phyloP scores from a whole-genome alignment of 2,888 invertebrate genomes.

The Tetragnatha montana region DNA sequence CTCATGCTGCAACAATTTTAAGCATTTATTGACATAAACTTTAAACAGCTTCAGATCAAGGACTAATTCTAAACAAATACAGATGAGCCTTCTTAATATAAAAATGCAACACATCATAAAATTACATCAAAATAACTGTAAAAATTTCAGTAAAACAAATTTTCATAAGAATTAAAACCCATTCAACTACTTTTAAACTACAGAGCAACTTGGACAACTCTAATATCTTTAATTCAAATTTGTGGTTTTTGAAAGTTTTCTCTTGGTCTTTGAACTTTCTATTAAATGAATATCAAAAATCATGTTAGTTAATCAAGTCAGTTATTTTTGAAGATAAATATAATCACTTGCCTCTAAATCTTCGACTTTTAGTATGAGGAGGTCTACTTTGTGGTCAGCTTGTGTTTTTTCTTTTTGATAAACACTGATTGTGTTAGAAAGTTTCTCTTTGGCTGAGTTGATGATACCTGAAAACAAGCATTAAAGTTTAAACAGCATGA shows the following conservation, averaged over 20 bases:
- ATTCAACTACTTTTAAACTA: too few species aligned
- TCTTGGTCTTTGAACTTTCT: too few species aligned
- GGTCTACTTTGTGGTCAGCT: slow-evolving; percentile 73
- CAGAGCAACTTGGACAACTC: too few species aligned
- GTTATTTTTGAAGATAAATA: not conserved
- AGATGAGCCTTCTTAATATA: too few species aligned
- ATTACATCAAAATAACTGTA: too few species aligned
- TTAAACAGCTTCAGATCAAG: not conserved
- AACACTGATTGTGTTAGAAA: slow-evolving; percentile 71
- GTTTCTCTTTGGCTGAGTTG: slow-evolving; percentile 71
- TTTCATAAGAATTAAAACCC: too few species aligned
- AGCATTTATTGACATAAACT: not conserved
- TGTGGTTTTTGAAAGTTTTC: too few species aligned
- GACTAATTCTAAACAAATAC: not conserved
- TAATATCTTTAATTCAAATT: too few species aligned
- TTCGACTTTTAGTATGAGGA: slow-evolving; percentile 73
- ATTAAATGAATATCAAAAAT: not conserved
- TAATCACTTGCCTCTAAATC: slow-evolving; percentile 72
- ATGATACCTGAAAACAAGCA: slow-evolving; percentile 69
- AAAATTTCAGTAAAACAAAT: too few species aligned
- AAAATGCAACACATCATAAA: too few species aligned
- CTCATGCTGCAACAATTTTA: slow-evolving; percentile 72
- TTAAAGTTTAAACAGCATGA: not conserved
- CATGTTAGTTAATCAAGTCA: not conserved
- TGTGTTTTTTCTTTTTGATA: slow-evolving; percentile 73